Evolutionary conservation across 1,140 invertebrate genomes (phyloP).

Genomic region (Caerostris extrusa): DNA sequence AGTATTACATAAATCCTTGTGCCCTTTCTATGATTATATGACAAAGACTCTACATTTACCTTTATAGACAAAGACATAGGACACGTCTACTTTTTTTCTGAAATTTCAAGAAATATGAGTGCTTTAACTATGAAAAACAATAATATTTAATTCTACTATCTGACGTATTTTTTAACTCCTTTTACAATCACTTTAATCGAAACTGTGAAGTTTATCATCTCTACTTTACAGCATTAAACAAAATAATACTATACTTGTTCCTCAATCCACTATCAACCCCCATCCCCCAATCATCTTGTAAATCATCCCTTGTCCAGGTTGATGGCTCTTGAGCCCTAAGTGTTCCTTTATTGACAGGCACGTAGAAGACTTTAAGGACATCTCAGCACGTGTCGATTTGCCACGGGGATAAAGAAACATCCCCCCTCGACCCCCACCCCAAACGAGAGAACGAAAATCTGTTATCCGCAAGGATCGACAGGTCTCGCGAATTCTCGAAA

Average conservation of each 20-base stretch:
- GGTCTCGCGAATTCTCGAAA: constrained; percentile 36
- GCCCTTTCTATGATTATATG: too few species aligned
- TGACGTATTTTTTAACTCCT: too few species aligned
- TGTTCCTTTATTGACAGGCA: neutral
- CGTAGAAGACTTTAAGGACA: constrained; percentile 44
- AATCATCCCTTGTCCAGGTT: neutral
- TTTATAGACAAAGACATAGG: too few species aligned
- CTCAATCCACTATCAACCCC: neutral
- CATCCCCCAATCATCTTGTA: neutral
- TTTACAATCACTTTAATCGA: too few species aligned
- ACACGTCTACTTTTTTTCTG: too few species aligned
- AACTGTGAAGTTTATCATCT: too few species aligned
- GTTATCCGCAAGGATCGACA: constrained; percentile 47
- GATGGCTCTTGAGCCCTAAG: neutral
- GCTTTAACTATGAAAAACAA: too few species aligned
- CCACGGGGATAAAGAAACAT: constrained; percentile 56
- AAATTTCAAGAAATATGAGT: too few species aligned
- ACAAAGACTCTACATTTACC: too few species aligned
- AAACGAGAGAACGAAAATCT: constrained; percentile 18
- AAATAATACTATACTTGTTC: neutral
- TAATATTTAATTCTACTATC: too few species aligned
- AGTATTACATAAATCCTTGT: too few species aligned
- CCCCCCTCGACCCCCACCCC: neutral
- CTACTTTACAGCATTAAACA: too few species aligned
- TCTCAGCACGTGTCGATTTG: constrained; percentile 49